phyloP scores from a whole-genome alignment of 2,797 vertebrate species.

The Pyrrhura leucotis region DNA sequence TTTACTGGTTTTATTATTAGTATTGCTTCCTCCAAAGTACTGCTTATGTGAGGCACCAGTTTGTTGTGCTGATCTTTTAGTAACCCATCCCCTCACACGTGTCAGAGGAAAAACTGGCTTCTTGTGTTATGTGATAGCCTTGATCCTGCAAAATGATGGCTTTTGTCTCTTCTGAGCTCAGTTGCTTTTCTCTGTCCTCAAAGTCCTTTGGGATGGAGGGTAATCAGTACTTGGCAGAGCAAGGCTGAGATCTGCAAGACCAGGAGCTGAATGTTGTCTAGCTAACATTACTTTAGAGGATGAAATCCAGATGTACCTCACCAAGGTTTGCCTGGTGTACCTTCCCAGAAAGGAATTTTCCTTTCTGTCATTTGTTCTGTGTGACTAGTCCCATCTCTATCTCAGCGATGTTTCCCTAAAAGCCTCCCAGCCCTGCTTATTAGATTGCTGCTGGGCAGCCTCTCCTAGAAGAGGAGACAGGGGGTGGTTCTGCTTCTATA shows the following conservation, averaged over 20 bases:
- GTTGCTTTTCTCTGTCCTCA: background rate
- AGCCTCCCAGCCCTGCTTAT: background rate
- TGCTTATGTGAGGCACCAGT: background rate
- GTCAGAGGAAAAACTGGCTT: background rate
- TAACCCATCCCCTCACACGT: background rate
- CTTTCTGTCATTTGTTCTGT: background rate
- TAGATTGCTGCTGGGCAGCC: background rate
- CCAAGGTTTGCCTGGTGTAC: background rate
- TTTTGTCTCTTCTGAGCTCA: background rate
- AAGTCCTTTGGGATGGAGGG: background rate
- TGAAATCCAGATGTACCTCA: background rate
- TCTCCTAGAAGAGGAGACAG: background rate
- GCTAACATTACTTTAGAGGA: background rate
- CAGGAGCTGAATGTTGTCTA: background rate
- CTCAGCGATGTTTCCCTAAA: background rate
- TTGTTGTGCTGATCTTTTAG: background rate
- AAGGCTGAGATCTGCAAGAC: background rate
- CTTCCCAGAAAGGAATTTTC: background rate
- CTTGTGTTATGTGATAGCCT: background rate
- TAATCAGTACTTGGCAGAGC: background rate
- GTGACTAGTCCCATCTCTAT: background rate
- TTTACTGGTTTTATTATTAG: conserved; percentile 31
- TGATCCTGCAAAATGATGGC: background rate
- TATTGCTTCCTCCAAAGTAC: background rate
- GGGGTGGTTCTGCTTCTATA: background rate